phyloP scores from a whole-genome alignment of 2,113 vertebrate genomes.

The Amphiprion percula region DNA sequence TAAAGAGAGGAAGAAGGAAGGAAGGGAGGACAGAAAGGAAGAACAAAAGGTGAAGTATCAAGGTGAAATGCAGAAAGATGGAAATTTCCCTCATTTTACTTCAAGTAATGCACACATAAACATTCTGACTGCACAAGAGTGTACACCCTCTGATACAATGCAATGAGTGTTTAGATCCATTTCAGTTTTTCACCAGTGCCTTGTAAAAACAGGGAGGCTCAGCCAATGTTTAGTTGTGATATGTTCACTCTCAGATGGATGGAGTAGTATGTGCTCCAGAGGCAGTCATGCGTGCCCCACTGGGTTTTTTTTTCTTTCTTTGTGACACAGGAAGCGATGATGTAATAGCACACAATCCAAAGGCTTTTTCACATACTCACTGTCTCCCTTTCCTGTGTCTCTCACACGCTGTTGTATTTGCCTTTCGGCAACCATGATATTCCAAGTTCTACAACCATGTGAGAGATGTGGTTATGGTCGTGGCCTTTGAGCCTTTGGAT shows the following conservation, averaged over 20 bases:
- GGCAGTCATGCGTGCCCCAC: constrained; percentile 45
- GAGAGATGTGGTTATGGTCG: constrained; percentile 35
- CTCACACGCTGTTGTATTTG: constrained; percentile 50
- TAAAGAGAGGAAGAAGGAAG: constrained; percentile 44
- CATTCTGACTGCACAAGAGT: not conserved
- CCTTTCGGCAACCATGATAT: constrained; percentile 44
- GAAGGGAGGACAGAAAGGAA: constrained; percentile 46
- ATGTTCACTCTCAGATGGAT: constrained; percentile 7
- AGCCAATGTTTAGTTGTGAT: not conserved
- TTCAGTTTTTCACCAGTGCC: not conserved
- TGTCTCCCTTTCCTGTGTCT: constrained; percentile 33
- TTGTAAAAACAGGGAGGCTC: not conserved
- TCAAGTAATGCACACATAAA: not conserved
- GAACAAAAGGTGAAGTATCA: not conserved
- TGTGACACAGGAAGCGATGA: constrained; percentile 75
- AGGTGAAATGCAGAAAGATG: constrained; percentile 6
- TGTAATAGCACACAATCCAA: constrained; percentile 64
- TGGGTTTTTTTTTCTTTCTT: constrained; percentile 29
- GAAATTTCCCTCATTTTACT: not conserved
- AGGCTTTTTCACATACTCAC: constrained; percentile 67
- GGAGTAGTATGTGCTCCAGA: not conserved
- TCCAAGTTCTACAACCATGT: constrained; percentile 42
- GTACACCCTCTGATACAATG: not conserved
- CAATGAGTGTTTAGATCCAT: not conserved
- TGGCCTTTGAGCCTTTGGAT: constrained; percentile 17